A percentile compares a stretch with the other conserved stretches of the same genome.
phyloP scores from a whole-genome alignment of 2,113 vertebrate genomes.

The Eptesicus fuscus region DNA sequence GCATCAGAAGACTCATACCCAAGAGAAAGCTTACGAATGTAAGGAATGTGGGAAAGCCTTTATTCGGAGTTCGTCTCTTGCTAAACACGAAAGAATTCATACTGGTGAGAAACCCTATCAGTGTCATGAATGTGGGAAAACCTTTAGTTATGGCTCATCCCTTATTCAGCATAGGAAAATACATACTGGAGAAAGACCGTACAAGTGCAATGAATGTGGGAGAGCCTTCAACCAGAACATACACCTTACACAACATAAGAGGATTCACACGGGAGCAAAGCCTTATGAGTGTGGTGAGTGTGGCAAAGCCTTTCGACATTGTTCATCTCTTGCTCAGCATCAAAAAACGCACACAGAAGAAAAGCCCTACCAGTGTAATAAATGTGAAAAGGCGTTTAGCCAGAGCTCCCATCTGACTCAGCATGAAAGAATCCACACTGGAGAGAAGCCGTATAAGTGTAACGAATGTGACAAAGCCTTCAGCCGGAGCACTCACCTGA shows the following conservation, averaged over 20 bases:
- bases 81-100: constrained; percentile 71
- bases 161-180: constrained; percentile 75
- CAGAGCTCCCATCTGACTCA: constrained; percentile 68
- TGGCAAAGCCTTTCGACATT: constrained; percentile 73
- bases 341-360: constrained; percentile 73
- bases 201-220: constrained; percentile 71
- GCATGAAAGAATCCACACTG: constrained; percentile 61
- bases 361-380: constrained; percentile 62
- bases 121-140: constrained; percentile 68
- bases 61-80: constrained; percentile 66
- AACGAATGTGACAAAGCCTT: constrained; percentile 50
- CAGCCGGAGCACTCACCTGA: constrained; percentile 50
- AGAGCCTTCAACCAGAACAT: constrained; percentile 75
- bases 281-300: constrained; percentile 64
- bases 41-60: constrained; percentile 73
- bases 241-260: constrained; percentile 72
- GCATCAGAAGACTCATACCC: constrained; percentile 71
- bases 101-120: constrained; percentile 74
- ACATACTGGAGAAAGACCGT: constrained; percentile 72
- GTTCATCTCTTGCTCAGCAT: constrained; percentile 72
- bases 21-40: constrained; percentile 72
- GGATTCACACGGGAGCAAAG: constrained; percentile 71
- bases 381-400: constrained; percentile 63
- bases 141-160: constrained; percentile 71
- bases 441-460: constrained; percentile 63